Base-by-base conservation (phyloP, 2,888 invertebrate genomes). In the Papilio demoleus region DNA sequence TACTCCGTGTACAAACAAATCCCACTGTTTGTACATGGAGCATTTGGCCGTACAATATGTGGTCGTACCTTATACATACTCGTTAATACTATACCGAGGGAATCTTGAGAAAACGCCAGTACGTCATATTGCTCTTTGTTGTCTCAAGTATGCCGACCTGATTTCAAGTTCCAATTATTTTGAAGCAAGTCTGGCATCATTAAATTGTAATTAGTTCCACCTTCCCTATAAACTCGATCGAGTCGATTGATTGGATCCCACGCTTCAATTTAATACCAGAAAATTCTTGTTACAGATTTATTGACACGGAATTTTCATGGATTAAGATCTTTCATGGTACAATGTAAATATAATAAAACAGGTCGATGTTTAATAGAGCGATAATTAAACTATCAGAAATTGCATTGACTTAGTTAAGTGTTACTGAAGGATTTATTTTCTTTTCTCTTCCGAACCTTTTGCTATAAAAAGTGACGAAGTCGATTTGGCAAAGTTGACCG, bases 241-340 rank as follows among this genome's bases (percentile, higher is more conserved):
- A 59, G 27, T 58, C 53, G 47, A 34, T n/a, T 40, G 14, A n/a
- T 14, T 40, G 34, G 11, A 64, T 75, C 74, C 68, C 74, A 73
- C 74, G 75, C 60, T 67, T 58, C 69, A 53, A 71, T 70, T 75
- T 70, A 71, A 59, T 50, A 3, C 24, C 12, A 38, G 59, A 59
- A 50, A 27, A 27, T 22, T 27, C 47, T 60, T 40, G 50, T 63
- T 59, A 68, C 68, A 68, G 68, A 64, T 68, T 60, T 74, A 65
- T 67, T 65, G 71, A 67, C 65, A 73, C 73, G 74, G 71, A 60
- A 65, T 71, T 70, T 69, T 38, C 36, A 68, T 68, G 64, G 59
- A 68, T 68, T 68, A 68, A n/a, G 2, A 59, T 36, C 59, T 67
- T 71, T 70, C 62, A 66, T 64, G 68, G 56, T 68, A 50, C 67